phyloP scores from a whole-genome alignment of 2,888 invertebrate genomes.

The Athetis lepigone region DNA sequence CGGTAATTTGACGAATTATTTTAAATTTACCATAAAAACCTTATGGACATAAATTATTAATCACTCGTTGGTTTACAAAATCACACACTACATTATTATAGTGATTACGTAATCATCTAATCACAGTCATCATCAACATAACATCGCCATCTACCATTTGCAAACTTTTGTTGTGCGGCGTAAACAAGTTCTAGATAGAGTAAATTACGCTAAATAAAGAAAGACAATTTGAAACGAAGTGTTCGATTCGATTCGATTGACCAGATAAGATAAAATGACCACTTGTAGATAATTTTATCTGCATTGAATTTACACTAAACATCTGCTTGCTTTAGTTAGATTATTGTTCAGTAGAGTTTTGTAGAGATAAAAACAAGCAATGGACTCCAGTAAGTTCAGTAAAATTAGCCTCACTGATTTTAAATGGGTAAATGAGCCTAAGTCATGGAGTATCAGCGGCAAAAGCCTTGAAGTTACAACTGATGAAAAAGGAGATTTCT shows the following conservation, averaged over 20 bases:
- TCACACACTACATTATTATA: background rate
- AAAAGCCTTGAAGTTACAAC: conserved; percentile 72
- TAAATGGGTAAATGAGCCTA: conserved; percentile 81
- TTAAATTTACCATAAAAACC: background rate
- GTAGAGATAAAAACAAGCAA: conserved; percentile 3
- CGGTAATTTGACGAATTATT: background rate
- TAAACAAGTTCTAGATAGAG: conserved; percentile 9
- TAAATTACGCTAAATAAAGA: conserved; percentile 6
- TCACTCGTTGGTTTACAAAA: background rate
- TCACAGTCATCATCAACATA: too few species aligned
- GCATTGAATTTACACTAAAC: background rate
- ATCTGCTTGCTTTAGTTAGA: background rate
- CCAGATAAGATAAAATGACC: conserved; percentile 23
- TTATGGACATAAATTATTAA: background rate
- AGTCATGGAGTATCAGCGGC: conserved; percentile 68
- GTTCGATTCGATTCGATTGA: conserved; percentile 9
- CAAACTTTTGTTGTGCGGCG: background rate
- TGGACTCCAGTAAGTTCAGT: conserved; percentile 50
- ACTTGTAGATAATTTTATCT: conserved; percentile 7
- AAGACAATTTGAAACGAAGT: conserved; percentile 1
- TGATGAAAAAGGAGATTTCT: conserved; percentile 81
- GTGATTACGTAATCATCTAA: conserved; percentile 30
- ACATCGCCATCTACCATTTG: background rate
- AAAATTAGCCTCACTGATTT: conserved; percentile 63
- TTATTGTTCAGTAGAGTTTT: background rate